Evolutionary conservation across 2,113 vertebrate species (phyloP).

Genomic region (Salvelinus sp.): DNA sequence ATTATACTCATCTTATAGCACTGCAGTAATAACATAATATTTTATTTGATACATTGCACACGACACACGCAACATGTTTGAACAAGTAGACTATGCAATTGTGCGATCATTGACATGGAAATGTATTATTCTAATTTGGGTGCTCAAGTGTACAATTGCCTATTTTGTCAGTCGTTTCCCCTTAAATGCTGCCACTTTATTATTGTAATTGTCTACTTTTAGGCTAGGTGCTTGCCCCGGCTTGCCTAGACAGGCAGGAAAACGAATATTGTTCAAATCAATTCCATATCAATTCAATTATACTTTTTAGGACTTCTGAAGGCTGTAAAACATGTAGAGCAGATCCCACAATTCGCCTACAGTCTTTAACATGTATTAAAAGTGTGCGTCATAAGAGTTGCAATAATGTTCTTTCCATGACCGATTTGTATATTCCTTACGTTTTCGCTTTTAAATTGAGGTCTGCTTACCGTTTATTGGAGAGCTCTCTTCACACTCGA

Average conservation of each 20-base stretch:
- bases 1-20: no score
- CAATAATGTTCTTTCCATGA: no score
- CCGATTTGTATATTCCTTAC: no score
- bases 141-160: not conserved
- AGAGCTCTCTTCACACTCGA: no score
- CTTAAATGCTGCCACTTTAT: not conserved
- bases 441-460: no score
- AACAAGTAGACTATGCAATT: not conserved
- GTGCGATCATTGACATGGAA: not conserved
- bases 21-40: no score
- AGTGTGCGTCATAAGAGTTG: no score
- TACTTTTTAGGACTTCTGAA: not conserved
- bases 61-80: not conserved
- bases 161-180: not conserved
- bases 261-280: not conserved
- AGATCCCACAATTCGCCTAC: no score
- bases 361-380: no score
- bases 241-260: slow-evolving; percentile 7
- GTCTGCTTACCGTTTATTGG: no score
- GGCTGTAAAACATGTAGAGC: no score
- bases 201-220: not conserved
- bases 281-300: not conserved
- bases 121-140: not conserved
- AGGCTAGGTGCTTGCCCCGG: not conserved
- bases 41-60: no score